A percentile compares a stretch with the other conserved stretches of the same genome.
phyloP scores from a whole-genome alignment of 2,113 vertebrate genomes.

The Passer domesticus region DNA sequence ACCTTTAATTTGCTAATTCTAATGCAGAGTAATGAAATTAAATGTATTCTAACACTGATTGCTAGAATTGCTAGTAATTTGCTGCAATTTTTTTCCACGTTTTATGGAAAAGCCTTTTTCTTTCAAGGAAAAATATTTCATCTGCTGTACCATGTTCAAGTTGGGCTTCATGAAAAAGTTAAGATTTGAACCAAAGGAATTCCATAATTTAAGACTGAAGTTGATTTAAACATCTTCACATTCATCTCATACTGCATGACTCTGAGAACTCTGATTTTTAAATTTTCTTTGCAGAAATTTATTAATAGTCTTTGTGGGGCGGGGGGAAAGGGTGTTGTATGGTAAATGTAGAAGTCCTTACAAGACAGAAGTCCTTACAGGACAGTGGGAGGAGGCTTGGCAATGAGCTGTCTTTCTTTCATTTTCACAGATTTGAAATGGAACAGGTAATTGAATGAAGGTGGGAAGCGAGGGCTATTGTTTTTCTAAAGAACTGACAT shows the following conservation, averaged over 20 bases:
- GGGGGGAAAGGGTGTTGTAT: not conserved
- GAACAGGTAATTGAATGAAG: not conserved
- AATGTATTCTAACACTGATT: not conserved
- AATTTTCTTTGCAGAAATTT: not conserved
- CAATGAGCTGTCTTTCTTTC: not conserved
- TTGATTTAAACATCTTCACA: not conserved
- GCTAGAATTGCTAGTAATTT: not conserved
- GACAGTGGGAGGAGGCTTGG: not conserved
- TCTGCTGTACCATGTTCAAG: not conserved
- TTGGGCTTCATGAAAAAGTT: not conserved
- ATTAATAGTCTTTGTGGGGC: not conserved
- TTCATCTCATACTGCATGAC: not conserved
- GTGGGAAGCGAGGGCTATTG: conserved; percentile 30
- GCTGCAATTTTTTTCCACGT: not conserved
- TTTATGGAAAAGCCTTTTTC: not conserved
- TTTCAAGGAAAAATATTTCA: not conserved
- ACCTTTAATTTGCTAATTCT: conserved; percentile 6
- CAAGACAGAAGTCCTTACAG: not conserved
- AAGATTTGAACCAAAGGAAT: not conserved
- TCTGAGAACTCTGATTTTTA: not conserved
- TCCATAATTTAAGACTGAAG: not conserved
- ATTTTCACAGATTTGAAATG: not conserved
- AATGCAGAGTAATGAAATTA: not conserved
- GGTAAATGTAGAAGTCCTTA: not conserved
- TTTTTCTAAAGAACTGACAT: conserved; percentile 20